Evolutionary conservation across 2,888 invertebrate genomes (phyloP).

Genomic region (Labia minor): DNA sequence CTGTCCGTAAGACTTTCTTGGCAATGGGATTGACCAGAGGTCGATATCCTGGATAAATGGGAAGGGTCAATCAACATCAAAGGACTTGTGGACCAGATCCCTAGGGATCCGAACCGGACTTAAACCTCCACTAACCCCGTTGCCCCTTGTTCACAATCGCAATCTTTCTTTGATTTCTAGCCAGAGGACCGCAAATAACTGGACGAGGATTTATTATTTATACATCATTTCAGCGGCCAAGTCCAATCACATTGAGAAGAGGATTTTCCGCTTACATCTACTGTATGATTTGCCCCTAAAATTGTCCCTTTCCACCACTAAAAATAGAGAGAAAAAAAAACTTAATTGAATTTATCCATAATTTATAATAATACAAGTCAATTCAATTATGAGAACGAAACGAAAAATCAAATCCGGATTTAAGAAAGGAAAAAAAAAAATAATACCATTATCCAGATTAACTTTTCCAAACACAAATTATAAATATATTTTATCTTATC

Average conservation of each 20-base stretch:
- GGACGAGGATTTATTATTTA: constrained; percentile 13
- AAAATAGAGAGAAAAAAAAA: too few relatives aligned
- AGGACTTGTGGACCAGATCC: neutral
- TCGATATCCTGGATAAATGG: constrained; percentile 4
- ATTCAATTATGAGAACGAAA: neutral
- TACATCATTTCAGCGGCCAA: neutral
- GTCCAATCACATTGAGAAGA: constrained; percentile 7
- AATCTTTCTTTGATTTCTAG: constrained; percentile 8
- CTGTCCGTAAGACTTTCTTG: constrained; percentile 1
- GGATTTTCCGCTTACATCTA: neutral
- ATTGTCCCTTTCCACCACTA: too few relatives aligned
- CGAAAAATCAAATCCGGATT: constrained; percentile 6
- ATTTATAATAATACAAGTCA: neutral
- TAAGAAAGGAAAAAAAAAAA: neutral
- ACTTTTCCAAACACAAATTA: too few relatives aligned
- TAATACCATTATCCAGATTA: too few relatives aligned
- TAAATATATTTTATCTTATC: too few relatives aligned
- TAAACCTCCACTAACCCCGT: neutral
- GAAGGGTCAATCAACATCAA: constrained; percentile 7
- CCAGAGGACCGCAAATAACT: constrained; percentile 13
- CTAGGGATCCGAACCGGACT: neutral
- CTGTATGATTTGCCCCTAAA: neutral
- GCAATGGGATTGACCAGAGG: constrained; percentile 7
- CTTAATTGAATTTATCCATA: neutral
- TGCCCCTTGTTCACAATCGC: constrained; percentile 6